These are phyloP conservation scores for Edolisoma coerulescens DNA, from an alignment of 2,113 vertebrate species.

Conservation along the genomic window DNA sequence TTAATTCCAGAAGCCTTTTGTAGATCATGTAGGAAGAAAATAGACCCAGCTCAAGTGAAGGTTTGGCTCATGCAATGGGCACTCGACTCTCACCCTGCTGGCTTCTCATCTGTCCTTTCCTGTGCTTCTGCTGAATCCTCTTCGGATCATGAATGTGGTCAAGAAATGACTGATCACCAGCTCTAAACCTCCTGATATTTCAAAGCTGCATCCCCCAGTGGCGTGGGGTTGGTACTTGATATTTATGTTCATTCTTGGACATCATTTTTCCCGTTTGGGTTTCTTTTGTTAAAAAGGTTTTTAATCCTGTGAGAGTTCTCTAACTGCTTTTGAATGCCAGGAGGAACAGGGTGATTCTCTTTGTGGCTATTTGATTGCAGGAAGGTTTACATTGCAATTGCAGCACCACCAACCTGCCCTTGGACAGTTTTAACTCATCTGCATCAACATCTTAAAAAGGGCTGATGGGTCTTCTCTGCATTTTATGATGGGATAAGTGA, in stretches of 20 bases:
- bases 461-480: background rate
- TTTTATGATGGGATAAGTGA: background rate
- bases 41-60: too few species aligned
- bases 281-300: too few species aligned
- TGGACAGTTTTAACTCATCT: background rate
- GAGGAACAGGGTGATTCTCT: background rate
- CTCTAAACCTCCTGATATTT: background rate
- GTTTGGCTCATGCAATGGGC: background rate
- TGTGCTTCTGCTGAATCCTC: background rate
- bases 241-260: too few species aligned
- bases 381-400: background rate
- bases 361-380: background rate
- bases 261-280: background rate
- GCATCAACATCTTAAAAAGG: background rate
- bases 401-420: background rate
- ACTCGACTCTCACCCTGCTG: rapidly evolving
- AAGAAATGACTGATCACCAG: background rate
- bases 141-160: background rate
- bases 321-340: background rate
- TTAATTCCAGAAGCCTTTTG: background rate
- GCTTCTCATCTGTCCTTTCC: background rate
- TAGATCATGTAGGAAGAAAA: background rate
- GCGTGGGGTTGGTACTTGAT: background rate
- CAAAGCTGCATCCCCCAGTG: too few species aligned
- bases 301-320: background rate